Evolutionary conservation across 2,888 invertebrate species (phyloP).

Genomic region (Sussaba pulchella): DNA sequence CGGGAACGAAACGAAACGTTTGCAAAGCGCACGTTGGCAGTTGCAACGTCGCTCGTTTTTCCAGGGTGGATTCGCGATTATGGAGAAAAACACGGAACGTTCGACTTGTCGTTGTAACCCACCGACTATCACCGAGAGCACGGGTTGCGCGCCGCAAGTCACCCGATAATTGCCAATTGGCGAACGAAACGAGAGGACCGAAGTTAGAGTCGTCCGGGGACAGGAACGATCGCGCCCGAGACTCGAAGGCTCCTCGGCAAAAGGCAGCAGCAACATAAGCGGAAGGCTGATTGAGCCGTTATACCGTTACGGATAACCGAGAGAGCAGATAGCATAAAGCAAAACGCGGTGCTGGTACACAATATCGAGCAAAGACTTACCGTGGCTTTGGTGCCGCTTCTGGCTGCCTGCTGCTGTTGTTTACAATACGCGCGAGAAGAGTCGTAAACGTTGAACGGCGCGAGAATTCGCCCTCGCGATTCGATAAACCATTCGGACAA

Average conservation of each 20-base stretch:
- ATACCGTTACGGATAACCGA: constrained; percentile 50
- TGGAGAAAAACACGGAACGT: neutral
- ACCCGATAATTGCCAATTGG: constrained; percentile 44
- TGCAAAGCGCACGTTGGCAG: too few species aligned
- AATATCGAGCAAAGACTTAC: constrained; percentile 3
- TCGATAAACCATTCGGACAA: constrained; percentile 46
- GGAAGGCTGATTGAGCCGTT: constrained; percentile 54
- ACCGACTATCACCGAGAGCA: neutral
- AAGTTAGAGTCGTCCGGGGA: constrained; percentile 21
- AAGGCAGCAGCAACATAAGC: neutral
- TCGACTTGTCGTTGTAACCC: too few species aligned
- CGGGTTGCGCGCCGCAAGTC: constrained; percentile 9
- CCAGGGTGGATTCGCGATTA: neutral
- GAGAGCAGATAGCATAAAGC: constrained; percentile 51
- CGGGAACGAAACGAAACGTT: too few species aligned
- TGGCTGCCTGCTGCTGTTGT: constrained; percentile 4
- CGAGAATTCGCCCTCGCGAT: constrained; percentile 38
- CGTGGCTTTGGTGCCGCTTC: neutral
- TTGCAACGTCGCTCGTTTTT: too few species aligned
- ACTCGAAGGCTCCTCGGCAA: neutral
- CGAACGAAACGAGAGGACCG: constrained; percentile 20
- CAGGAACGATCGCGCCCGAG: neutral
- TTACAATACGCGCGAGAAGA: constrained; percentile 7
- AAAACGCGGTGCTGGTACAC: constrained; percentile 34
- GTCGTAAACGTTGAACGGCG: constrained; percentile 50